These are phyloP conservation scores for Corbicula japonica DNA, from an alignment of 2,888 invertebrate species.

Conservation along the genomic window DNA sequence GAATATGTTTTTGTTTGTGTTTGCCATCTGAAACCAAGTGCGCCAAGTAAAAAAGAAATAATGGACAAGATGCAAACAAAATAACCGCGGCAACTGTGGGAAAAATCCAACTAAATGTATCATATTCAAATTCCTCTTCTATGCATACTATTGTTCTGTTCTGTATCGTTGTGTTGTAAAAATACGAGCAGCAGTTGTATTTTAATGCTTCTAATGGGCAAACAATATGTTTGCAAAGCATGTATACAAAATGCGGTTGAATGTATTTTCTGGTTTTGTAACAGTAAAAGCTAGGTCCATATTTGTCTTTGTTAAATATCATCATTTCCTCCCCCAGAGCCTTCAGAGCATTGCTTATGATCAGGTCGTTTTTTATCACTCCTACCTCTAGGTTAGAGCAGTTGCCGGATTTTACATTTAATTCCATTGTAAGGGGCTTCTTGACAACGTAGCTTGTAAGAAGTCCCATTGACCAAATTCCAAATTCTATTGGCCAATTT, in stretches of 20 bases:
- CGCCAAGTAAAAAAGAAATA: constrained; percentile 36
- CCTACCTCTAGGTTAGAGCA: constrained; percentile 62
- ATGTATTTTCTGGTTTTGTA: constrained; percentile 57
- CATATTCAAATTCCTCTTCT: constrained; percentile 36
- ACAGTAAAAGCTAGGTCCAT: constrained; percentile 64
- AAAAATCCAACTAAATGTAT: constrained; percentile 56
- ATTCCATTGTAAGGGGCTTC: constrained; percentile 17
- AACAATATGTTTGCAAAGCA: constrained; percentile 60
- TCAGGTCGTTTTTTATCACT: constrained; percentile 23
- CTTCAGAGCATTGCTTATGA: constrained; percentile 43
- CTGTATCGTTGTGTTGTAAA: constrained; percentile 21
- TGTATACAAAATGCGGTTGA: constrained; percentile 42
- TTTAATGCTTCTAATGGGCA: constrained; percentile 62
- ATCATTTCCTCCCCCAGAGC: constrained; percentile 23
- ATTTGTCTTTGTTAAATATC: constrained; percentile 35
- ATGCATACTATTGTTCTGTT: constrained; percentile 28
- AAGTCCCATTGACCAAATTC: constrained; percentile 66
- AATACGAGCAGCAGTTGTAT: constrained; percentile 55
- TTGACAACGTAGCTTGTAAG: constrained; percentile 29
- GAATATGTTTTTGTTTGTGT: neutral
- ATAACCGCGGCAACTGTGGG: constrained; percentile 53
- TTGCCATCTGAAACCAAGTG: neutral
- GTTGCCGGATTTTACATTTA: constrained; percentile 30
- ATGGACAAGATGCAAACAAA: constrained; percentile 57
- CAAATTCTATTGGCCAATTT: constrained; percentile 65